Percentiles rank a stretch among this genome's conserved stretches.
phyloP scores from a whole-genome alignment of 2,888 invertebrate genomes.

The Aphodius granarius region DNA sequence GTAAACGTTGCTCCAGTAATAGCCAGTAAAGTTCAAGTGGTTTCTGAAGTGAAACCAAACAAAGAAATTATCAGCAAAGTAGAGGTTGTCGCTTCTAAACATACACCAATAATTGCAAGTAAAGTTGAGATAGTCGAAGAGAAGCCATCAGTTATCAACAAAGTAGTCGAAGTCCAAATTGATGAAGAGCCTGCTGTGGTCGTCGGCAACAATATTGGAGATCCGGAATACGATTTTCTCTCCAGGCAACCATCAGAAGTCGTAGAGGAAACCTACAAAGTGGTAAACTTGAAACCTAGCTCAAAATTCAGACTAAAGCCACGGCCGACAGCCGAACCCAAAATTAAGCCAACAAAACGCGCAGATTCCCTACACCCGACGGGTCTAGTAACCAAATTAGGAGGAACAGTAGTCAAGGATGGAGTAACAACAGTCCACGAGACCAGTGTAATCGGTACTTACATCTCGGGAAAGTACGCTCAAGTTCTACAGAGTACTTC shows the following conservation, averaged over 20 bases:
- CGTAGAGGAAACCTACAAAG: constrained; percentile 82
- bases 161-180: constrained; percentile 58
- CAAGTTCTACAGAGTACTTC: constrained; percentile 84
- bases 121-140: constrained; percentile 46
- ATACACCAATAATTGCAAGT: constrained; percentile 42
- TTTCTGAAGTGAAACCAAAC: constrained; percentile 48
- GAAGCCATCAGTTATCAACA: constrained; percentile 54
- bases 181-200: constrained; percentile 60
- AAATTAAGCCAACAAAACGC: constrained; percentile 50
- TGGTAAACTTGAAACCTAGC: constrained; percentile 77
- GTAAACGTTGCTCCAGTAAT: constrained; percentile 53
- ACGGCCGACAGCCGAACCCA: constrained; percentile 50
- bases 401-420: constrained; percentile 81
- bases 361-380: constrained; percentile 71
- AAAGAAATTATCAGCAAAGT: constrained; percentile 49
- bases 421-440: constrained; percentile 84
- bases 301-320: constrained; percentile 59
- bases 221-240: constrained; percentile 82
- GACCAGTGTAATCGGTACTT: constrained; percentile 87
- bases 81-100: constrained; percentile 42
- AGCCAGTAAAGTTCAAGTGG: constrained; percentile 48
- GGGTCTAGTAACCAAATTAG: constrained; percentile 80
- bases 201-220: constrained; percentile 71
- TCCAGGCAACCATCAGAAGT: constrained; percentile 84
- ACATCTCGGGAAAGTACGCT: constrained; percentile 85